Evolutionary conservation across 2,888 invertebrate species (phyloP), one percentile per base, ranked within the genome.

Genomic region (Pomacea canaliculata): DNA sequence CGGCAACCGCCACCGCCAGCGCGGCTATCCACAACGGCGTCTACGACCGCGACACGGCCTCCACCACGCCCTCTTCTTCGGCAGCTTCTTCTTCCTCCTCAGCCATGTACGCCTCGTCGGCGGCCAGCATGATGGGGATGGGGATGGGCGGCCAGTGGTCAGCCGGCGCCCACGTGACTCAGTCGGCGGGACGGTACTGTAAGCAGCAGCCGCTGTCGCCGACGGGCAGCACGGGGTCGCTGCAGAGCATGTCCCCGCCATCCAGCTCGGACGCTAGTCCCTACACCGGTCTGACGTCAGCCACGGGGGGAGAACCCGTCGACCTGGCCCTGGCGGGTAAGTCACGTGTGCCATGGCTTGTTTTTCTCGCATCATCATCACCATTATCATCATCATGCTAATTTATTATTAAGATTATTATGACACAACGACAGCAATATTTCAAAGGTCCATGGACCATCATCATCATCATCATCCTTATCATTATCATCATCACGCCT

Each of bases 161-260:
- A 10, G 46, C 65, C 19, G 77, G 27, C 49, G 48, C 60, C 71
- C 77, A 71, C 70, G 51, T 56, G 51, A 71, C 60, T 56, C 83
- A 83, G 83, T 79, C 80, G 67, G 73, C 79, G 48, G 84, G 83
- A 74, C 76, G 84, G 73, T 86, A 84, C 76, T 81, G 85, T 65
- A 88, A 88, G 77, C 88, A 88, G 80, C 87, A 88, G 80, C 86
- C 88, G 0, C 80, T 88, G 74, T 87, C 88, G 71, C 88, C 88
- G 1, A 84, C 88, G 8, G 88, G 89, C 73, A 88, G 87, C 78
- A 89, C 89, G n/a, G 88, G 88, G 65, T 88, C 88, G 37, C 81
- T 87, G 69, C 88, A 88, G 56, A 87, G 87, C 73, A 84, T 89
- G 82, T 88, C 89, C 3, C 88, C 89, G 10, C 89, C 89, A 4